Evolutionary conservation across 2,888 invertebrate species (phyloP).

Genomic region (Hermodice carunculata): DNA sequence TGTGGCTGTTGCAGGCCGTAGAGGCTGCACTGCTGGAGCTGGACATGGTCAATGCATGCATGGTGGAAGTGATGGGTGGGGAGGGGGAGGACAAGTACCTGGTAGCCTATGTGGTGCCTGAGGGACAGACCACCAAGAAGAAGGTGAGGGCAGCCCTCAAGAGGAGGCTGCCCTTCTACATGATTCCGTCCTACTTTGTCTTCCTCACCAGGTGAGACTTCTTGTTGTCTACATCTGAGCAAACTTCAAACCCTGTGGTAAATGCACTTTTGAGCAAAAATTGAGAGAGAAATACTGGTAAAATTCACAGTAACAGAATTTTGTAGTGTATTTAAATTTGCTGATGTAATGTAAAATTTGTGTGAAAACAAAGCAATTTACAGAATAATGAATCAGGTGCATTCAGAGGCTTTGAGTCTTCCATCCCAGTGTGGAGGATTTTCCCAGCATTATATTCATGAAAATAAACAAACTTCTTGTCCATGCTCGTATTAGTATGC

Average conservation of each 20-base stretch:
- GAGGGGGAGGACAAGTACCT: slow-evolving; percentile 70
- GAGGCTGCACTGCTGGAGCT: slow-evolving; percentile 67
- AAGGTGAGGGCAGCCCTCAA: slow-evolving; percentile 66
- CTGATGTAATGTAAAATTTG: no score
- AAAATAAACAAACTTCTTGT: no score
- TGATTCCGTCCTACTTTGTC: slow-evolving; percentile 70
- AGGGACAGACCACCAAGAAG: slow-evolving; percentile 59
- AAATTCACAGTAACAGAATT: no score
- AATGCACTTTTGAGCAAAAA: no score
- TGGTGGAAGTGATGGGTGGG: slow-evolving; percentile 66
- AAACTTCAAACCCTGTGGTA: background rate
- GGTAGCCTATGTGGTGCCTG: slow-evolving; percentile 68
- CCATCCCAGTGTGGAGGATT: no score
- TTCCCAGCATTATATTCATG: no score
- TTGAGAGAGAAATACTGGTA: no score
- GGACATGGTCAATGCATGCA: slow-evolving; percentile 63
- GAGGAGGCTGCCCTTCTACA: slow-evolving; percentile 69
- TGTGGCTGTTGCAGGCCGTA: slow-evolving; percentile 66
- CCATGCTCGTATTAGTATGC: no score
- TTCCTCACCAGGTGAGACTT: slow-evolving; percentile 60
- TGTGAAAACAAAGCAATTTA: no score
- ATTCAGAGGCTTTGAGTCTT: no score
- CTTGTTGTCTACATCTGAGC: background rate
- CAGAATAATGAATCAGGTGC: no score
- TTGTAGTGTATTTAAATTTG: no score